Base-by-base conservation (phyloP, 2,888 invertebrate species). In the Synergus umbraculus region DNA sequence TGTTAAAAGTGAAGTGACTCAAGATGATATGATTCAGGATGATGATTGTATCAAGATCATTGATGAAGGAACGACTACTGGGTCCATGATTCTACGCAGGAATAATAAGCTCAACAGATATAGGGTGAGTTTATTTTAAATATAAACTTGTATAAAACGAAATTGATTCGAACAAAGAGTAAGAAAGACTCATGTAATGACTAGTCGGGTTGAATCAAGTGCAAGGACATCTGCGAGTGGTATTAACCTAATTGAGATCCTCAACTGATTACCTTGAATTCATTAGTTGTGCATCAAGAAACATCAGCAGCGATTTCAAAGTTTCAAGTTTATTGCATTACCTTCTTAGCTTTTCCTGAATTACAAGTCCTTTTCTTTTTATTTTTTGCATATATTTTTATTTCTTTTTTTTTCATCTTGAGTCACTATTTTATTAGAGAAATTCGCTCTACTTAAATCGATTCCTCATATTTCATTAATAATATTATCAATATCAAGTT, bases 51-150 rank as follows among this genome's bases (percentile, higher is more conserved):
- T 73, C 8, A 37, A 73, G 10, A 73, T 49, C 37, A 49, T n/a
- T 10, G 37, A 54, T 46, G 73, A 41, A 37, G 60, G 60, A 0
- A 69, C 82, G 22, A 81, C 76, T 60, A 60, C 67, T 64, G 69
- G 80, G 78, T 84, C 86, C 13, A 82, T 83, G 43, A 81, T 85
- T 60, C 80, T 83, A 63, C 83, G 86, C 44, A 84, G 85, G 58
- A 86, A 83, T 82, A 86, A 87, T 78, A 87, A 87, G 81, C 83
- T 88, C 81, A 86, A 85, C 79, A 85, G 87, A 83, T 87, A 85
- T 83, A 87, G 83, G 87, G 88, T 88, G 79, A 87, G 87, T 87
- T 67, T 66, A n/a, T 54, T 49, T 49, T 2, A 49, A 49, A n/a
- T 15, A n/a, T 49, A 15, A 49, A 8, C 7, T n/a, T 49, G n/a